Percentiles rank a stretch among this genome's conserved stretches.
phyloP scores from a whole-genome alignment of 2,797 vertebrate species.

The Lerista edwardsae region DNA sequence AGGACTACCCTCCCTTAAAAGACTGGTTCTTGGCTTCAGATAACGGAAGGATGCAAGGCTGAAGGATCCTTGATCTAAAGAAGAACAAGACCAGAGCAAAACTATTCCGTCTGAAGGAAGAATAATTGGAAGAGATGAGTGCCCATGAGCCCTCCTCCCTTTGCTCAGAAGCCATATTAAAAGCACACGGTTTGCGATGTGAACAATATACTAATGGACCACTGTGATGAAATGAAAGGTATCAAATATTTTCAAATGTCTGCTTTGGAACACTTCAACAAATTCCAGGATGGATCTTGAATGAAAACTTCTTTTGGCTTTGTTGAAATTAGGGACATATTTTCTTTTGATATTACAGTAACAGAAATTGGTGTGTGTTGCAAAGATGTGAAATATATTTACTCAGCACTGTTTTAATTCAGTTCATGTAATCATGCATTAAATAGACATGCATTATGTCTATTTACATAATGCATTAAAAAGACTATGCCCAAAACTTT shows the following conservation, averaged over 20 bases:
- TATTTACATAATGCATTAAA: constrained; percentile 5
- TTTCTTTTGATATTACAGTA: constrained; percentile 34
- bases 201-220: background rate
- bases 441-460: too few relatives aligned
- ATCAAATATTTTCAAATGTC: constrained; percentile 21
- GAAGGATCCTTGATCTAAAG: too few relatives aligned
- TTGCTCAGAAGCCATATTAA: too few relatives aligned
- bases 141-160: too few relatives aligned
- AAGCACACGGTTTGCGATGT: too few relatives aligned
- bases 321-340: constrained; percentile 11
- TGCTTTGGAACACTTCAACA: background rate
- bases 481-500: background rate
- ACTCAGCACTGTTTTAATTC: constrained; percentile 1
- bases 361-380: background rate
- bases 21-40: too few relatives aligned
- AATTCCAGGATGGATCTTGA: constrained; percentile 9
- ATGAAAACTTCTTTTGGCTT: constrained; percentile 28
- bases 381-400: background rate
- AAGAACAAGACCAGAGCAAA: too few relatives aligned
- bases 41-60: too few relatives aligned
- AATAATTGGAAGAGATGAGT: too few relatives aligned
- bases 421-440: constrained; percentile 3
- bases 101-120: too few relatives aligned
- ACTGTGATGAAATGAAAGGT: background rate
- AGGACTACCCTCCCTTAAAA: too few relatives aligned